Evolutionary conservation across 2,797 vertebrate species (phyloP), one percentile per base, ranked within the genome.

Genomic region (Tenualosa thibaudeaui): DNA sequence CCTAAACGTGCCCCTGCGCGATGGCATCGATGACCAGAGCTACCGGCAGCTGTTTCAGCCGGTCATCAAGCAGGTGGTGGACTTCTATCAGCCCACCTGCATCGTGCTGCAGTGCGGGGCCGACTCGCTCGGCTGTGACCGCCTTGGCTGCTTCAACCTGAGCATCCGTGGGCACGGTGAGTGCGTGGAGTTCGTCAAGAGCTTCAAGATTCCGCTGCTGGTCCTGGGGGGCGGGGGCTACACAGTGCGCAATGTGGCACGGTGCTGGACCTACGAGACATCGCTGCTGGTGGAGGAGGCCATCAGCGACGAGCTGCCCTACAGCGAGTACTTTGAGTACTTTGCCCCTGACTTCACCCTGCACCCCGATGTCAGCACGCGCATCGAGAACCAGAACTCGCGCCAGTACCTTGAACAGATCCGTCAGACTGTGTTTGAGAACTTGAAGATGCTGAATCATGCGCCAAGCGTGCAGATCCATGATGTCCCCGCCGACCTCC

Each of bases 341-440:
- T 99, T 99, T 51, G 98, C 98, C 89, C 98, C 98, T 15, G 98
- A 99, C 92, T 99, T 99, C 92, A 99, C 98, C 9, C 96, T 99
- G 51, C 98, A 99, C 88, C 98, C 98, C 0, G 98, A 99, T 0
- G 98, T 99, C 92, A 99, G 98, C 92, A 99, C 98, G 0, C 96
- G 98, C 92, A 99, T 99, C 91, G 98, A 99, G 91, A 99, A 99
- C 89, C 98, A 99, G 94, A 99, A 99, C 90, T 98, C 98, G 65
- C 95, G 98, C 92, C 98, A 99, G 98, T 99, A 99, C 93, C 89
- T 99, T 92, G 98, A 99, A 91, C 98, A 99, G 93, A 99, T 99
- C 92, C 97, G 98, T 54, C 97, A 98, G 92, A 99, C 98, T 0
- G 98, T 99, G 87, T 99, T 98, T 89, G 98, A 99, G 92, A 99